Base-by-base conservation (phyloP, 2,113 vertebrate species). In the Bombycilla garrulus region DNA sequence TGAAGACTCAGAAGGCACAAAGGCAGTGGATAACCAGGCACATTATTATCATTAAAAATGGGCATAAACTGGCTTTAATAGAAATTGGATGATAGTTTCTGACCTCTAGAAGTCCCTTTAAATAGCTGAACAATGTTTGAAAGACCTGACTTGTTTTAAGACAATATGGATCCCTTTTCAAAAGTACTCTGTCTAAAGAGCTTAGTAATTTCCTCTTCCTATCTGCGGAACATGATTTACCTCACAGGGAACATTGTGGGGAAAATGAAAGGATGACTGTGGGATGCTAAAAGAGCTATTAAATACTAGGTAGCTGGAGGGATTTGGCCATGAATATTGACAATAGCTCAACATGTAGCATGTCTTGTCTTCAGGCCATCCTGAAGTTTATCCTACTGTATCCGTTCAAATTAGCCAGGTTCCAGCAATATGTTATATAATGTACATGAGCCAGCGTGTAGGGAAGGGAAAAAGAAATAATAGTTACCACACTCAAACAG, bases 321-420 rank as follows among this genome's bases (percentile, higher is more conserved):
- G 53, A 54, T 62, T 95, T 0, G 0, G 14, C 56, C 79, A 33
- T 90, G 72, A 90, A 86, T 50, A 26, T 33, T 86, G 73, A 60
- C 88, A 85, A 73, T 65, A 86, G 11, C 56, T 91, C 62, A 65
- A 64, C 2, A 1, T 25, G 56, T 42, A 71, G 26, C 20, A 58
- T 74, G 29, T 51, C 76, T 81, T 89, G 36, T 90, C 80, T 87
- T 25, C 54, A 61, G 86, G 72, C 62, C 45, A 81, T 54, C 56
- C 47, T 86, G 76, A 69, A 58, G 44, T 89, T 92, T 84, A 72
- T 76, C 50, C 56, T 82, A 51, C 70, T 65, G n/a, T 61, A 93
- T n/a, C 47, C 48, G 94, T 95, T 54, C 66, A 94, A 87, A 88
- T 92, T 85, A 82, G 9, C 31, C 61, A 91, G 19, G n/a, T 92